Evolutionary conservation across 2,888 invertebrate genomes (phyloP).

Genomic region (Ectropis crepuscularia): DNA sequence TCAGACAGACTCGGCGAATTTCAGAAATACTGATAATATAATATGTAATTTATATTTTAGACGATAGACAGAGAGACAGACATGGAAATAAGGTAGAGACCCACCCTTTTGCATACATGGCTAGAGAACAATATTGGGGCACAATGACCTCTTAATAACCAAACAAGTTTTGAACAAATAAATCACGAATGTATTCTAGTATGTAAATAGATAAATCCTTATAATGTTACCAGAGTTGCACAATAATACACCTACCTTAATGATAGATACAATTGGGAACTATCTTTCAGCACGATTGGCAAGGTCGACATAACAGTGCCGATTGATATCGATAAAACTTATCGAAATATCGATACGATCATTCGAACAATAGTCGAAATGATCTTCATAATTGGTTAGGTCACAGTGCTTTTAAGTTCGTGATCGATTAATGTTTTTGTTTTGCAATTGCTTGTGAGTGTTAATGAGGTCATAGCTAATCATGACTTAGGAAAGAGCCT

Average conservation of each 20-base stretch:
- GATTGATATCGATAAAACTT: slow-evolving; percentile 32
- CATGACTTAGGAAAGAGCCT: slow-evolving; percentile 10
- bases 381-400: slow-evolving; percentile 37
- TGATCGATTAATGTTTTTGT: slow-evolving; percentile 32
- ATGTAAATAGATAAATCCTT: too few species aligned
- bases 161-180: too few species aligned
- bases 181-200: too few species aligned
- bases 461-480: slow-evolving; percentile 28
- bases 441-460: slow-evolving; percentile 27
- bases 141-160: too few species aligned
- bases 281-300: slow-evolving; percentile 22
- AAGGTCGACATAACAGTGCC: slow-evolving; percentile 32
- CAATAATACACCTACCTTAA: slow-evolving; percentile 6
- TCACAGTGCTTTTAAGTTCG: slow-evolving; percentile 28
- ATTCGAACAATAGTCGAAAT: slow-evolving; percentile 32
- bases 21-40: too few species aligned
- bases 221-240: too few species aligned
- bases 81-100: too few species aligned
- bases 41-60: too few species aligned
- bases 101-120: too few species aligned
- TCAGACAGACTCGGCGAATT: too few species aligned
- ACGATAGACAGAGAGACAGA: too few species aligned
- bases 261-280: slow-evolving; percentile 25
- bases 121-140: too few species aligned
- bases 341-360: slow-evolving; percentile 39